These are phyloP conservation scores for Limnothrissa miodon DNA, from an alignment of 2,113 vertebrate genomes.

Conservation along the genomic window DNA sequence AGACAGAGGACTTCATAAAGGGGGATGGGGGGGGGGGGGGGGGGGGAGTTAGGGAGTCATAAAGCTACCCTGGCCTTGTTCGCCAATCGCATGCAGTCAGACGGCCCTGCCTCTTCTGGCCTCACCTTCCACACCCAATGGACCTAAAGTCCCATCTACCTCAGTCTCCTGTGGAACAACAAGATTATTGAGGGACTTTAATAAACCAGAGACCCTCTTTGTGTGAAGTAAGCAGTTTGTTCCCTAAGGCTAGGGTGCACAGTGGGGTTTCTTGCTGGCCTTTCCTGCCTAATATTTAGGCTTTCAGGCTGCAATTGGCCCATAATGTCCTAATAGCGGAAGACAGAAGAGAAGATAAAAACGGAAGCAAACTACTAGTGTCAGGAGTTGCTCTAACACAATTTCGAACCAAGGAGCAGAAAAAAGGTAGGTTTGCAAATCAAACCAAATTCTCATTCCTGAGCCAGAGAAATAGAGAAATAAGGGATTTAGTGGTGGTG, in stretches of 20 bases:
- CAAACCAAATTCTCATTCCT: neutral
- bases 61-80: slow-evolving; percentile 40
- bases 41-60: slow-evolving; percentile 55
- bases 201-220: neutral
- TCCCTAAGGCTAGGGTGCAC: neutral
- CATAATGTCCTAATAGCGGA: neutral
- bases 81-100: neutral
- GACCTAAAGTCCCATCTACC: neutral
- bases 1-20: slow-evolving; percentile 57
- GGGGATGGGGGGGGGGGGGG: neutral
- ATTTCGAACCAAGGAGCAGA: too few relatives aligned
- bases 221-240: neutral
- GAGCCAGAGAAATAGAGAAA: neutral
- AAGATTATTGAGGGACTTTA: slow-evolving; percentile 8
- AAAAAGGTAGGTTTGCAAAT: neutral
- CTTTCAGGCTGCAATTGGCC: neutral
- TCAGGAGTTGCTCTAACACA: neutral
- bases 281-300: neutral
- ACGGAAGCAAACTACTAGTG: neutral
- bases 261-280: neutral
- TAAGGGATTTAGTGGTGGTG: neutral
- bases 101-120: neutral
- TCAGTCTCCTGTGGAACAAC: neutral
- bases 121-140: neutral
- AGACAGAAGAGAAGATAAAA: neutral